A percentile compares a stretch with the other conserved stretches of the same genome.
These are phyloP conservation scores for Phalacrocorax aristotelis DNA, from an alignment of 2,113 vertebrate species.

Conservation along the genomic window DNA sequence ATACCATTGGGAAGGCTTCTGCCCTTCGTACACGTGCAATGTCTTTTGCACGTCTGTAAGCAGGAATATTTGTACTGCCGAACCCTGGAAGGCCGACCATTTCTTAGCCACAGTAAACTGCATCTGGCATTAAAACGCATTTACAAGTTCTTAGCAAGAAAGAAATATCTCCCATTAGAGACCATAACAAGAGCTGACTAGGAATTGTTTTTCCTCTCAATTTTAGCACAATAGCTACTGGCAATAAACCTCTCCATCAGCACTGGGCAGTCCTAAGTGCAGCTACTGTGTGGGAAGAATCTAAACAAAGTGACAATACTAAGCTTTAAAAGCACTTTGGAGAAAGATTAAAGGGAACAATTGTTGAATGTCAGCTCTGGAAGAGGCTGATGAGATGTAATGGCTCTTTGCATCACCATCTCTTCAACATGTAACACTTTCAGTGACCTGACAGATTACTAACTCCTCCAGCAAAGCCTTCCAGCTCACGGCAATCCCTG, in stretches of 20 bases:
- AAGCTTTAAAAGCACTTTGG: conserved; percentile 12
- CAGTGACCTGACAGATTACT: neutral
- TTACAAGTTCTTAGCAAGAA: neutral
- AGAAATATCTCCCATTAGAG: conserved; percentile 30
- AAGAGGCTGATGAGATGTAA: neutral
- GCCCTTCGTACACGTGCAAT: rapidly evolving
- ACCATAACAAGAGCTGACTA: neutral
- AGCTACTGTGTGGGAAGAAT: neutral
- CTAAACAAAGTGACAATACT: neutral
- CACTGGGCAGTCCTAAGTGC: conserved; percentile 22
- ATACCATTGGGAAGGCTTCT: rapidly evolving
- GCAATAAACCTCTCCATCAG: conserved; percentile 19
- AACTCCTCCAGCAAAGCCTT: neutral
- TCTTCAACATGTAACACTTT: neutral
- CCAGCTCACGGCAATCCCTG: neutral
- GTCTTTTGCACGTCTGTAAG: neutral
- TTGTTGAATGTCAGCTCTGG: neutral
- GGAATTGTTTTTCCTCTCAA: conserved; percentile 27
- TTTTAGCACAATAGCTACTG: neutral
- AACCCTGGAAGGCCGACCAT: neutral
- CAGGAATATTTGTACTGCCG: neutral
- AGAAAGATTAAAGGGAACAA: neutral
- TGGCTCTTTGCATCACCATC: neutral
- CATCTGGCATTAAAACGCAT: neutral
- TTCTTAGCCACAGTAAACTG: neutral